Conservation (phyloP, 2,888 invertebrate species). For the Podabrus alpinus region DNA sequence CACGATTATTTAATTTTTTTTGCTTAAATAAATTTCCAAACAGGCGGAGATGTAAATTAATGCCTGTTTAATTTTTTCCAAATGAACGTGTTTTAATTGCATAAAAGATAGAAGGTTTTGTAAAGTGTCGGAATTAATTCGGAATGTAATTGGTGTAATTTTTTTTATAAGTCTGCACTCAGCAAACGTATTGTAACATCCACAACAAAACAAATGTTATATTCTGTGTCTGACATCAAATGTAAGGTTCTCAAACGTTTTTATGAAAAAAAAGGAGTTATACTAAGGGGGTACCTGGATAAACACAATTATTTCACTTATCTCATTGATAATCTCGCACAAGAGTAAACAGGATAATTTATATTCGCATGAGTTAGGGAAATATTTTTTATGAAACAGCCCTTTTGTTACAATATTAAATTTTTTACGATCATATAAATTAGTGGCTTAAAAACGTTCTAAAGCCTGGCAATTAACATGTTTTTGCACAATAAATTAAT, state of each 20-base stretch:
- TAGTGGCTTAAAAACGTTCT: not conserved
- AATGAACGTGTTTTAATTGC: not conserved
- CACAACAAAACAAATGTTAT: not conserved
- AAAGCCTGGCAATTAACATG: not conserved
- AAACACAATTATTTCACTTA: not conserved
- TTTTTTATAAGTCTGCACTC: not conserved
- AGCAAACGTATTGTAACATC: not conserved
- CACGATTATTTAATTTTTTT: not conserved
- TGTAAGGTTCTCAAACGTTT: not conserved
- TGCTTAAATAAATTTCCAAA: not conserved
- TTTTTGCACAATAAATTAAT: not conserved
- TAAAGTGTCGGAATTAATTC: not conserved
- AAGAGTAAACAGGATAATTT: not conserved
- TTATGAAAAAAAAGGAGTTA: not conserved
- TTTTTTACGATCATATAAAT: conserved; percentile 2
- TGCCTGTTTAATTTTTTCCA: not conserved
- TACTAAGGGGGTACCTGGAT: not conserved
- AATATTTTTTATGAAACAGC: not conserved
- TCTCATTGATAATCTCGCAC: not conserved
- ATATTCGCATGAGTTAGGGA: not conserved
- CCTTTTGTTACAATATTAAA: not conserved
- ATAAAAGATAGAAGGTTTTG: not conserved
- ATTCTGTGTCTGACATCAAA: not conserved
- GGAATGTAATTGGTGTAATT: not conserved
- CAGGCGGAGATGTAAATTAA: not conserved